A percentile compares a stretch with the other conserved stretches of the same genome.
Conservation (phyloP, 2,113 vertebrate species). For the Anas platyrhynchos region DNA sequence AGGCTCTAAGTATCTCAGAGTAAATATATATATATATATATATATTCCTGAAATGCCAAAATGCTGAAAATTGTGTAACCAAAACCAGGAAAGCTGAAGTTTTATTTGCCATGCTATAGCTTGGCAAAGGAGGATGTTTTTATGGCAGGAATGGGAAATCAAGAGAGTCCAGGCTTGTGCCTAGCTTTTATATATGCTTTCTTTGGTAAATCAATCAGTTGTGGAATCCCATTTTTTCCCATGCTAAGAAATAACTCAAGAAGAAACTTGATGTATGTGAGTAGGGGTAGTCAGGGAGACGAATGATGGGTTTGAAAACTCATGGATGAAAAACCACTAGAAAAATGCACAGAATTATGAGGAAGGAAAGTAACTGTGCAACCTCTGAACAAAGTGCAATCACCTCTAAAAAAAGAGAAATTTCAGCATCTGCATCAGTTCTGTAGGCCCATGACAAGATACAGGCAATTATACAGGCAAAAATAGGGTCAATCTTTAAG, state of each 20-base stretch:
- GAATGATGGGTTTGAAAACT: conserved; percentile 18
- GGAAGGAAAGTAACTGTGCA: not conserved
- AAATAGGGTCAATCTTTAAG: not conserved
- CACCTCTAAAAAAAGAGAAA: not conserved
- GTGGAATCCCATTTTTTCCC: conserved; percentile 5
- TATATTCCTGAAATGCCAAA: not conserved
- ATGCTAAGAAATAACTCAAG: conserved; percentile 7
- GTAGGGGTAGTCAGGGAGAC: not conserved
- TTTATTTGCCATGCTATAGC: not conserved
- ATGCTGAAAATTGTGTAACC: not conserved
- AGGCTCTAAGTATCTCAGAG: not conserved
- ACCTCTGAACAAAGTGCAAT: not conserved
- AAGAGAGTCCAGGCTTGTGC: not conserved
- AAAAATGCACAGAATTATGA: conserved; percentile 12
- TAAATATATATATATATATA: not conserved
- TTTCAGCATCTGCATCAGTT: not conserved
- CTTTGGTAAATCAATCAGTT: conserved; percentile 1
- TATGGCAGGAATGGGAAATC: not conserved
- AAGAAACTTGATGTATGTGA: not conserved
- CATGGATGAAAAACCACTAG: not conserved
- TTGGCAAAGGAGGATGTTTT: not conserved
- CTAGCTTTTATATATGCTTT: not conserved
- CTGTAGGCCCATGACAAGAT: not conserved
- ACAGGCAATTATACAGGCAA: not conserved
- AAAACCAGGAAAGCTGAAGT: not conserved